Evolutionary conservation across 1,140 invertebrate genomes (phyloP), one percentile per base, ranked within the genome.

Genomic region (Bombus turneri): DNA sequence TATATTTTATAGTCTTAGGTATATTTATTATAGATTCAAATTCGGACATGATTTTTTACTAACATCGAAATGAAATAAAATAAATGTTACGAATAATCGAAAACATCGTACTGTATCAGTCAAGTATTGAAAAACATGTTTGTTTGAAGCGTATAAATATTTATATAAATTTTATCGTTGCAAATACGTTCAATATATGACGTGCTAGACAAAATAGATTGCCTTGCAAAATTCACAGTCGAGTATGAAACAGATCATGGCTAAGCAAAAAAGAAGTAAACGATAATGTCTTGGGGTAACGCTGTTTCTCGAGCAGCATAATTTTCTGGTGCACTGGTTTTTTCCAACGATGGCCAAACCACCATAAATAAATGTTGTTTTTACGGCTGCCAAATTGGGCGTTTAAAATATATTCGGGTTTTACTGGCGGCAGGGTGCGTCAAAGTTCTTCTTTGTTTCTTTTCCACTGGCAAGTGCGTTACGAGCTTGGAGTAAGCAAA

Each of bases 291-390:
- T 85, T 72, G 37, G 71, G 10, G 83, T 91, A 91, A 93, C 90
- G 88, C 85, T 84, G 77, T 80, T 91, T 92, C 93, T 94, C 90
- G 83, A 66, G 78, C 86, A 81, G 87, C 89, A 92, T 94, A 94
- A 95, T 94, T 93, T 92, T 92, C 91, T 88, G 86, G 85, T 85
- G 91, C 90, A 89, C 92, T 88, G 91, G 86, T 92, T 93, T 94
- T 94, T 94, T 93, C 91, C 91, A 62, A n/a, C 89, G 91, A 94
- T 92, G 94, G 92, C 85, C 92, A 87, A 93, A 92, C 89, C 86
- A 92, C 91, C 94, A 93, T 95, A 94, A 95, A 95, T 95, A 95
- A 95, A 95, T 94, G 94, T 93, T 95, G 93, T 93, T 95, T 94
- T 95, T 95, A 95, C 93, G 93, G 93, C 94, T 94, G 93, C 93